phyloP scores from a whole-genome alignment of 2,888 invertebrate genomes.

The Xestia ashworthii region DNA sequence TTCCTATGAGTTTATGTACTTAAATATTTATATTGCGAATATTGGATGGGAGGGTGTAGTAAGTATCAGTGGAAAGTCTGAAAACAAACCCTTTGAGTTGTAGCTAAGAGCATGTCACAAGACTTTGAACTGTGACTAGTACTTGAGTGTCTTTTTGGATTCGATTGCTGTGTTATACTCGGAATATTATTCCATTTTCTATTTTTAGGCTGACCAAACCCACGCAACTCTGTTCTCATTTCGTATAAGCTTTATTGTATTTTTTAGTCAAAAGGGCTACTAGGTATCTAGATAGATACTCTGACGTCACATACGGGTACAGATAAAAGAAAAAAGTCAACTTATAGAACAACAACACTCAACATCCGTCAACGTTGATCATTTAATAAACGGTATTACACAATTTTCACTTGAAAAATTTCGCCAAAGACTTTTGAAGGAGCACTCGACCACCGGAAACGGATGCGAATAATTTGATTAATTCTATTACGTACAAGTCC shows the following conservation, averaged over 20 bases:
- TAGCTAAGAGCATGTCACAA: not conserved
- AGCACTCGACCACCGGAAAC: constrained; percentile 56
- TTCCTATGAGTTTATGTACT: not conserved
- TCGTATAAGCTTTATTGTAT: not conserved
- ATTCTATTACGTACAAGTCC: constrained; percentile 65
- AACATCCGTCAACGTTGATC: constrained; percentile 16
- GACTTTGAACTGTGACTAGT: not conserved
- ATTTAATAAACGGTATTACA: constrained; percentile 43
- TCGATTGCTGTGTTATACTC: not conserved
- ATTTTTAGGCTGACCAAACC: not conserved
- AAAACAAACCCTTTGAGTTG: not conserved
- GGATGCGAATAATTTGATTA: constrained; percentile 72
- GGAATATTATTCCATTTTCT: not conserved
- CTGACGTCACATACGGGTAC: not conserved
- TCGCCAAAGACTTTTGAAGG: constrained; percentile 44
- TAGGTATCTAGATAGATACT: not conserved
- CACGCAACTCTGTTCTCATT: not conserved
- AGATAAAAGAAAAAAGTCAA: not conserved
- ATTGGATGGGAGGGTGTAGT: not conserved
- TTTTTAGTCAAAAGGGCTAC: not conserved
- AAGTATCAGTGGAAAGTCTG: too few relatives aligned
- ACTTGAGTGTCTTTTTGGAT: not conserved
- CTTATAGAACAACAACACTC: constrained; percentile 4
- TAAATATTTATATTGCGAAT: not conserved
- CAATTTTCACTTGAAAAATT: constrained; percentile 42